A percentile compares a stretch with the other conserved stretches of the same genome.
phyloP scores from a whole-genome alignment of 2,888 invertebrate species.

The Mystacides longicornis region DNA sequence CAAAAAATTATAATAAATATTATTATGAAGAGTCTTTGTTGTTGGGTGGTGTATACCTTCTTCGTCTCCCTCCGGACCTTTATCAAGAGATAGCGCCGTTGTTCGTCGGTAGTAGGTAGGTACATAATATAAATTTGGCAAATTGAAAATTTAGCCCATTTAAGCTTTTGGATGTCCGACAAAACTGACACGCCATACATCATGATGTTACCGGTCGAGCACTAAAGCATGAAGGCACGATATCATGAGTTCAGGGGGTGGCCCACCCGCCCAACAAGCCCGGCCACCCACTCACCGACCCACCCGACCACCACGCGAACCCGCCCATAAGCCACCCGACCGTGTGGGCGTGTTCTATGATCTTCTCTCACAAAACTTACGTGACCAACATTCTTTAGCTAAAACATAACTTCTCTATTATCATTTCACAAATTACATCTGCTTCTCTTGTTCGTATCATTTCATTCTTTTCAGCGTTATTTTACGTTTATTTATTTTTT shows the following conservation, averaged over 20 bases:
- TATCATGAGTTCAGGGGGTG: conserved; percentile 21
- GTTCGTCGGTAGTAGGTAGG: too few species aligned
- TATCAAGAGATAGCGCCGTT: too few species aligned
- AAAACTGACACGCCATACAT: conserved; percentile 23
- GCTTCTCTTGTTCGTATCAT: too few species aligned
- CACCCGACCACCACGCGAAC: conserved; percentile 3
- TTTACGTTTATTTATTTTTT: too few species aligned
- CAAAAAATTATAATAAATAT: too few species aligned
- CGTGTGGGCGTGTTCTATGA: conserved; percentile 5
- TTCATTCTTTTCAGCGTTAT: too few species aligned
- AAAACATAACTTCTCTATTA: conserved; percentile 8
- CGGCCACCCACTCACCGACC: not conserved
- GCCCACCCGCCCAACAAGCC: conserved; percentile 7
- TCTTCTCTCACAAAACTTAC: conserved; percentile 11
- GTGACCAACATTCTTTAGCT: conserved; percentile 11
- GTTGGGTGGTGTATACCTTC: too few species aligned
- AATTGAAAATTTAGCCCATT: conserved; percentile 9
- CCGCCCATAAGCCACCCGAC: conserved; percentile 8
- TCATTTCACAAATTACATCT: too few species aligned
- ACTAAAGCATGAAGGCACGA: conserved; percentile 27
- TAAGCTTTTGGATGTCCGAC: conserved; percentile 11
- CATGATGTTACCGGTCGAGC: conserved; percentile 26
- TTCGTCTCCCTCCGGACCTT: too few species aligned
- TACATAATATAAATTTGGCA: not conserved
- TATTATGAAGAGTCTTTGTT: too few species aligned